Conservation (phyloP, 2,113 vertebrate species). For the Benthochromis sp. region DNA sequence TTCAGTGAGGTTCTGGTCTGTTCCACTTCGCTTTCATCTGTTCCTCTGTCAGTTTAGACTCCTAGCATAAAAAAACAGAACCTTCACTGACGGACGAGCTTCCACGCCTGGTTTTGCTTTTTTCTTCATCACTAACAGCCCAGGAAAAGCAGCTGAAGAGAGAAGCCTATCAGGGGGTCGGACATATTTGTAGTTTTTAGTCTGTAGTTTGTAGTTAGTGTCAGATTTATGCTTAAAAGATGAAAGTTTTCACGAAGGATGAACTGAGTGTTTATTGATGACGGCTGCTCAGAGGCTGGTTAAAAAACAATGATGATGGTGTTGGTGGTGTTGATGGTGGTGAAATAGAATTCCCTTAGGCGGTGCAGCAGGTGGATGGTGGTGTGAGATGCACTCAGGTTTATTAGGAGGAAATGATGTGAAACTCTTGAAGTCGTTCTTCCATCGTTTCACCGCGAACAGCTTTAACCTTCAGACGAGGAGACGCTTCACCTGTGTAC, state of each 20-base stretch:
- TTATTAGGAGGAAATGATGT: neutral
- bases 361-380: neutral
- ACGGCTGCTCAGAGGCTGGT: neutral
- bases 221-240: neutral
- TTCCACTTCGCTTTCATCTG: neutral
- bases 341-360: neutral
- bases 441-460: neutral
- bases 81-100: neutral
- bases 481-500: neutral
- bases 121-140: neutral
- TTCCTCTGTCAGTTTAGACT: neutral
- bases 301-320: neutral
- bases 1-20: neutral
- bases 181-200: neutral
- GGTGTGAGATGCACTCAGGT: neutral
- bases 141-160: neutral
- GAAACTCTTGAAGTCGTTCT: neutral
- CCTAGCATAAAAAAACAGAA: neutral
- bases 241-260: neutral
- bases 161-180: neutral
- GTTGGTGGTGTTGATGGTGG: neutral
- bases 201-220: neutral
- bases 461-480: neutral
- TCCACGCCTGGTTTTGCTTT: neutral
- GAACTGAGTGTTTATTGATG: neutral